Base-by-base conservation (phyloP, 1,140 invertebrate species). In the Camponotus pennsylvanicus region DNA sequence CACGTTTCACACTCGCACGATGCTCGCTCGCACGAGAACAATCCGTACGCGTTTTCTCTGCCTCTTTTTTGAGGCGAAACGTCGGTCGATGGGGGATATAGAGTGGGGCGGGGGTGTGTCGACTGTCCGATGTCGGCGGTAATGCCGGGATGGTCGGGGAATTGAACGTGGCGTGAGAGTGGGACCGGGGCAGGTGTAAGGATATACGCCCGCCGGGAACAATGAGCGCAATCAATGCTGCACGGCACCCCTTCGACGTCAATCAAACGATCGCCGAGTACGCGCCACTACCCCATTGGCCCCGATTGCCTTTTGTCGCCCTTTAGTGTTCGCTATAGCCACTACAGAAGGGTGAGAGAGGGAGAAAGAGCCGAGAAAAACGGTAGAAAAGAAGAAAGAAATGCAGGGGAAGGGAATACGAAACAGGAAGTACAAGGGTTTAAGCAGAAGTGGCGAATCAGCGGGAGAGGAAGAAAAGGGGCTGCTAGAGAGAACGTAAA, bases 201-300 rank as follows among this genome's bases (percentile, higher is more conserved):
- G 86, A 87, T 89, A 90, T 86, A 86, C 85, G 86, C 84, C 79
- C 64, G 82, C 75, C 88, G 83, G 90, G 92, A 92, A 94, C 94
- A 94, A 94, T 94, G 93, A 93, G 89, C 86, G 91, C 93, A 94
- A 94, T 94, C 94, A 93, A 94, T 93, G 92, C 89, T 86, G 69
- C 85, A 78, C 82, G 88, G 75, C 88, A 71, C 75, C 91, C 92
- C 91, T 93, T 91, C 91, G 90, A 93, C 92, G 92, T 91, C 93
- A 93, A 94, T 93, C 93, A 94, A 93, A 94, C 90, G 89, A 90
- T 59, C 69, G 84, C 86, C 83, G 91, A 83, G 79, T 92, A 88
- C 87, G 88, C 86, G 91, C 91, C 88, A 91, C 88, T 92, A 91
- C 87, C 86, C 91, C 86, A 92, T 92, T 92, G 89, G 92, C 92